Conservation (phyloP, 2,113 vertebrate species). For the Pygoscelis antarcticus region DNA sequence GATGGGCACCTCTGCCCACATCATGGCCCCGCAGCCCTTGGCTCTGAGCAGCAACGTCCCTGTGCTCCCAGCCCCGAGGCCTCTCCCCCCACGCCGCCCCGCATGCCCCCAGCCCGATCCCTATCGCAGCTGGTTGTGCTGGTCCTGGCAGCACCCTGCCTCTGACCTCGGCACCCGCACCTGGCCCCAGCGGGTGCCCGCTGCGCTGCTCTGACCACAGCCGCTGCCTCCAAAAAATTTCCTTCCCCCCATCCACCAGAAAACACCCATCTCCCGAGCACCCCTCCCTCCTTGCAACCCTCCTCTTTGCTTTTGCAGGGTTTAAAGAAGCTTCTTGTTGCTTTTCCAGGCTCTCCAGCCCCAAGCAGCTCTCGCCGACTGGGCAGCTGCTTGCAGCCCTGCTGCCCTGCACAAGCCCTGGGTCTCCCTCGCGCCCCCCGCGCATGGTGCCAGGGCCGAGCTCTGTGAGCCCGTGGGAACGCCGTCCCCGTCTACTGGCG, state of each 20-base stretch:
- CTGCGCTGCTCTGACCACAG: not conserved
- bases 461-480: not conserved
- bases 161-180: not conserved
- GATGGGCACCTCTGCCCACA: fast-evolving
- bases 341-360: not conserved
- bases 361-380: not conserved
- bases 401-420: not conserved
- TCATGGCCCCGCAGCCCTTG: not conserved
- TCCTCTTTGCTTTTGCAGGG: not conserved
- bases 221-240: not conserved
- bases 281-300: not conserved
- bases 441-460: not conserved
- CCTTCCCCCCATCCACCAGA: not conserved
- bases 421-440: fast-evolving
- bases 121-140: not conserved
- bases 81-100: not conserved
- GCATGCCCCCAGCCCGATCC: not conserved
- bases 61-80: not conserved
- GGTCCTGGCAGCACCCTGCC: not conserved
- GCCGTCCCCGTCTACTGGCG: fast-evolving
- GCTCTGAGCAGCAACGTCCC: not conserved
- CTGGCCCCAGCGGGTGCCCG: not conserved
- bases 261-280: not conserved
- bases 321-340: not conserved
- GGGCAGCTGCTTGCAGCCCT: not conserved